phyloP scores from a whole-genome alignment of 2,797 vertebrate species.

The Pseudopleuronectes americanus region DNA sequence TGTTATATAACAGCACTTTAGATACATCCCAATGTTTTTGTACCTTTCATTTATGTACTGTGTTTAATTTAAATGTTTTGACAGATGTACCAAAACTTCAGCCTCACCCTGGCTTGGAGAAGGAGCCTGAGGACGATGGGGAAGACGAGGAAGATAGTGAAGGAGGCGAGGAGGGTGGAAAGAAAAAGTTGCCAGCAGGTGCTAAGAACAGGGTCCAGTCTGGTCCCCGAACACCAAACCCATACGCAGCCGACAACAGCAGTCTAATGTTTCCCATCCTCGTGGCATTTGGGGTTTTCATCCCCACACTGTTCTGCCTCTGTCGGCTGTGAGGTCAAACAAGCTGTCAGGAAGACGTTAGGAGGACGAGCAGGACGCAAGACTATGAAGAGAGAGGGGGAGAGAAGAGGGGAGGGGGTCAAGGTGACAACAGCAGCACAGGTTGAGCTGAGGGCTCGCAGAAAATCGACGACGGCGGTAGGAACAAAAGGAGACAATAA shows the following conservation, averaged over 20 bases:
- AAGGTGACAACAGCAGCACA: constrained; percentile 54
- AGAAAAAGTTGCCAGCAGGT: constrained; percentile 86
- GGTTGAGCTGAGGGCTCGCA: constrained; percentile 48
- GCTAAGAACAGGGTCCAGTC: constrained; percentile 94
- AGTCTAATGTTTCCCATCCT: constrained; percentile 99
- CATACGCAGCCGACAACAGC: constrained; percentile 99
- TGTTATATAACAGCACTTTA: not conserved
- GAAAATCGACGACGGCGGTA: constrained; percentile 35
- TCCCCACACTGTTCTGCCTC: constrained; percentile 99
- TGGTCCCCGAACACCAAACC: constrained; percentile 96
- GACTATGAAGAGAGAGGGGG: constrained; percentile 51
- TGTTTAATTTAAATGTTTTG: constrained; percentile 3
- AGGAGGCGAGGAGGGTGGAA: constrained; percentile 90
- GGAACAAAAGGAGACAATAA: constrained; percentile 33
- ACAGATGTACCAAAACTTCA: constrained; percentile 97
- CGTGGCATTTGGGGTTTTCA: constrained; percentile 99
- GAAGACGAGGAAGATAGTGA: constrained; percentile 93
- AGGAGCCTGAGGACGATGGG: constrained; percentile 91
- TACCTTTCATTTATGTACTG: not conserved
- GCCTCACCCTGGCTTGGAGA: constrained; percentile 96
- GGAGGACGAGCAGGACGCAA: constrained; percentile 54
- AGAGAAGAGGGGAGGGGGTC: constrained; percentile 10
- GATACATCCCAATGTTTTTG: not conserved
- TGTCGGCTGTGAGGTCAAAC: constrained; percentile 93
- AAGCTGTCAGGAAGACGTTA: constrained; percentile 53